phyloP scores from a whole-genome alignment of 2,888 invertebrate genomes.

The Venustoraphidia nigricollis region DNA sequence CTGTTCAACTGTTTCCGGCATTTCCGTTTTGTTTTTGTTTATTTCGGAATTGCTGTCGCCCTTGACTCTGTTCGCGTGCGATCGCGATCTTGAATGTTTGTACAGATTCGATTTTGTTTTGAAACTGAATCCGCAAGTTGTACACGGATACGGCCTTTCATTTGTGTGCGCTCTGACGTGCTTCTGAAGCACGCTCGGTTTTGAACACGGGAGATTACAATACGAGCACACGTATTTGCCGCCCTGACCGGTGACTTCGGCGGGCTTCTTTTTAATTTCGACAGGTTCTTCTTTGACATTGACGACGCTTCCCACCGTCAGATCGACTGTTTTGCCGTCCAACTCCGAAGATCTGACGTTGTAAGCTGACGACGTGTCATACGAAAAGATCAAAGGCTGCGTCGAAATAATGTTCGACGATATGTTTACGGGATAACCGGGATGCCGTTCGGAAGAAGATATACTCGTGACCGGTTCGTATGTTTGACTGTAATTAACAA shows the following conservation, averaged over 20 bases:
- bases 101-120: conserved; percentile 89
- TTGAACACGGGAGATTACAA: conserved; percentile 79
- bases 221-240: conserved; percentile 76
- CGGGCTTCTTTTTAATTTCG: conserved; percentile 18
- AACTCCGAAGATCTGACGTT: too few relatives aligned
- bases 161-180: conserved; percentile 89
- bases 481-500: too few relatives aligned
- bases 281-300: conserved; percentile 13
- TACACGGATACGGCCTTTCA: conserved; percentile 82
- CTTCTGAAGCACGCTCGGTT: conserved; percentile 85
- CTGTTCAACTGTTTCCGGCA: conserved; percentile 3
- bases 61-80: conserved; percentile 28
- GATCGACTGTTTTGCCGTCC: conserved; percentile 11
- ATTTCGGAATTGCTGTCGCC: conserved; percentile 15
- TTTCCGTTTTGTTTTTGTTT: conserved; percentile 7
- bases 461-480: too few relatives aligned
- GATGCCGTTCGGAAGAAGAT: too few relatives aligned
- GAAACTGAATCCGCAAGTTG: conserved; percentile 80
- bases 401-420: too few relatives aligned
- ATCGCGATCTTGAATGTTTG: conserved; percentile 57
- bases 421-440: too few relatives aligned
- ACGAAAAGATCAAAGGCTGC: too few relatives aligned
- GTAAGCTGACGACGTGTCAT: too few relatives aligned
- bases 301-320: conserved; percentile 10
- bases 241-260: conserved; percentile 17